Evolutionary conservation across 2,113 vertebrate species (phyloP), one percentile per base, ranked within the genome.

Genomic region (Eurypyga helias): DNA sequence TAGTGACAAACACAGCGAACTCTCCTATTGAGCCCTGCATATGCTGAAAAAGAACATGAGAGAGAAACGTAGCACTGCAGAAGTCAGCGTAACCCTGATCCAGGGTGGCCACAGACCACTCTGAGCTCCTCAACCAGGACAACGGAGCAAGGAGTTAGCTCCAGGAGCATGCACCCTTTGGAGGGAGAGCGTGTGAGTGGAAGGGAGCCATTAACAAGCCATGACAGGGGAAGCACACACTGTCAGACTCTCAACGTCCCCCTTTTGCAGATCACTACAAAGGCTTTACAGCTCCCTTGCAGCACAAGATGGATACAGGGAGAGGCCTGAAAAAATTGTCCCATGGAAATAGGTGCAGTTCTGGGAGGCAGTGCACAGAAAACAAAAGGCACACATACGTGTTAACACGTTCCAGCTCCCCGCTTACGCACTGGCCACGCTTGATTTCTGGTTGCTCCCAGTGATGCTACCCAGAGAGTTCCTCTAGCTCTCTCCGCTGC

Each of bases 31-130:
- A 89, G 58, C 36, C 65, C 46, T 33, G 41, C 48, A 31, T 45
- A 49, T 11, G 33, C 51, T 38, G 66, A 92, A 34, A 78, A 73
- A 51, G 58, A 93, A 89, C 18, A 70, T 1, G 19, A 67, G 73
- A 79, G 21, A 87, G 80, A 91, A 83, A 77, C 3, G 17, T 41
- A 96, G 93, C 60, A 61, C 52, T 71, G 69, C 34, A 49, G 54
- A 28, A 70, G 57, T 52, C 71, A 34, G 25, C 8, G 31, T 28
- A 11, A 29, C 7, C 9, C 21, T 48, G 41, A 82, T 23, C 29
- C 43, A 33, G 17, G 57, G 36, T 48, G 23, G 43, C 26, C 70
- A 71, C 5, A 13, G 78, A 54, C 21, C 17, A 58, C 49, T 52
- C 36, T 76, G 45, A 86, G 52, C 60, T 82, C 72, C 66, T 89